Percentiles rank a stretch among this genome's conserved stretches.
Conservation (phyloP, 2,797 vertebrate genomes). For the Mus caroli region DNA sequence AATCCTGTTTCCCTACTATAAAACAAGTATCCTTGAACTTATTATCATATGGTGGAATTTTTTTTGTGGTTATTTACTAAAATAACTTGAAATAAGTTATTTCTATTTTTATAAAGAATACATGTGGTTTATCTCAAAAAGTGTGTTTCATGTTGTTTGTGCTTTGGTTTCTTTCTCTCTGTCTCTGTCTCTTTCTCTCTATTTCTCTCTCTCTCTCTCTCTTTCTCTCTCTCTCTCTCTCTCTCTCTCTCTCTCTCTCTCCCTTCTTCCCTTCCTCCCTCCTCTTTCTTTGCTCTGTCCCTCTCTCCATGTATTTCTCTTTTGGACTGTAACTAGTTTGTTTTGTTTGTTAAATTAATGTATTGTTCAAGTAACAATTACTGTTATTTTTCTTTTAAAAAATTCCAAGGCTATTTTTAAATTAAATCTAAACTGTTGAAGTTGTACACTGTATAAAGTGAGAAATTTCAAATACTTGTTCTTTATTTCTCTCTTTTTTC, state of each 20-base stretch:
- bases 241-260: not conserved
- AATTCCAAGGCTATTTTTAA: not conserved
- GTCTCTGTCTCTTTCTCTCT: not conserved
- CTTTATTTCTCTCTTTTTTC: not conserved
- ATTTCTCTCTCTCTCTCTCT: not conserved
- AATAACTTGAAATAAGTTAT: slow-evolving; percentile 21
- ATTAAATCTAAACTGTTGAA: slow-evolving; percentile 22
- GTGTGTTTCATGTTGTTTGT: slow-evolving; percentile 4
- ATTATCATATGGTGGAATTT: slow-evolving; percentile 1
- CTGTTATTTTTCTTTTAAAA: slow-evolving; percentile 15
- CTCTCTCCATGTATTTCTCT: not conserved
- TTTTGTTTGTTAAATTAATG: slow-evolving; percentile 36
- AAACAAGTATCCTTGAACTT: slow-evolving; percentile 39
- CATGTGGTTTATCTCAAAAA: not conserved
- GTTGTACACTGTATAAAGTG: slow-evolving; percentile 5
- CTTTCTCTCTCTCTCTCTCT: not conserved
- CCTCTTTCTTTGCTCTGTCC: not conserved
- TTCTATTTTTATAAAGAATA: slow-evolving; percentile 1
- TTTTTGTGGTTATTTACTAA: not conserved
- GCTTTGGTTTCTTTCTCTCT: not conserved
- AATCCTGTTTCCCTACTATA: slow-evolving; percentile 13
- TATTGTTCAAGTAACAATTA: slow-evolving; percentile 54
- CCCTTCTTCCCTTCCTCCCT: not conserved
- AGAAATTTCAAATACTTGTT: slow-evolving; percentile 16
- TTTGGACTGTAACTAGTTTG: not conserved